phyloP scores from a whole-genome alignment of 1,140 invertebrate genomes.

The Hycleus cichorii region DNA sequence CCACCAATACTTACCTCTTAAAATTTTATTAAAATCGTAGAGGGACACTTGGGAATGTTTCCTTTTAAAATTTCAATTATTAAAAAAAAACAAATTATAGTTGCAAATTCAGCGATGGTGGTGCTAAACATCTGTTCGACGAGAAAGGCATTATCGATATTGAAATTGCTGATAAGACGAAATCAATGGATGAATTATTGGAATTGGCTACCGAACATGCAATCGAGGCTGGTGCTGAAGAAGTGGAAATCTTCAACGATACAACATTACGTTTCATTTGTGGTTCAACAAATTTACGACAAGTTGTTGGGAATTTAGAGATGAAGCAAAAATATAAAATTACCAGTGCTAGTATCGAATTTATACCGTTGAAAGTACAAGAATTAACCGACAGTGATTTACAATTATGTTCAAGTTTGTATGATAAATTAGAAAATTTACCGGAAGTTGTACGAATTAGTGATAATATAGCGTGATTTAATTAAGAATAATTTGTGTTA shows the following conservation, averaged over 20 bases:
- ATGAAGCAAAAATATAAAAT: conserved; percentile 42
- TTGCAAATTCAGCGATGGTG: conserved; percentile 27
- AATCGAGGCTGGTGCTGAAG: conserved; percentile 54
- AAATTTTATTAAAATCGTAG: no score
- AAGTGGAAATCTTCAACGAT: conserved; percentile 47
- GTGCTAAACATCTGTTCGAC: conserved; percentile 43
- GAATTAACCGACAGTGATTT: conserved; percentile 43
- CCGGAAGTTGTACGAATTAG: conserved; percentile 45
- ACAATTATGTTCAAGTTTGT: conserved; percentile 37
- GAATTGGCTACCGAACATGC: conserved; percentile 55
- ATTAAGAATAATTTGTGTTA: background rate
- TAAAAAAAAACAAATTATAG: conserved; percentile 18
- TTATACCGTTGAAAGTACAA: conserved; percentile 39
- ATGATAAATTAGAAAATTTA: conserved; percentile 41
- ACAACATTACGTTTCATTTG: conserved; percentile 43
- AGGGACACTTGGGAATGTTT: no score
- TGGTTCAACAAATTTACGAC: conserved; percentile 31
- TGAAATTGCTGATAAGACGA: conserved; percentile 27
- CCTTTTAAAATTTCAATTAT: no score
- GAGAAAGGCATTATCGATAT: conserved; percentile 48
- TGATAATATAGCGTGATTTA: conserved; percentile 45
- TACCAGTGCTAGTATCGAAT: conserved; percentile 42
- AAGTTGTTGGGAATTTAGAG: conserved; percentile 39
- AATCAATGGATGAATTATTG: conserved; percentile 32
- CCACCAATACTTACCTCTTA: no score